A percentile compares a stretch with the other conserved stretches of the same genome.
Conservation (phyloP, 2,113 vertebrate species). For the Pelmatolapia mariae region DNA sequence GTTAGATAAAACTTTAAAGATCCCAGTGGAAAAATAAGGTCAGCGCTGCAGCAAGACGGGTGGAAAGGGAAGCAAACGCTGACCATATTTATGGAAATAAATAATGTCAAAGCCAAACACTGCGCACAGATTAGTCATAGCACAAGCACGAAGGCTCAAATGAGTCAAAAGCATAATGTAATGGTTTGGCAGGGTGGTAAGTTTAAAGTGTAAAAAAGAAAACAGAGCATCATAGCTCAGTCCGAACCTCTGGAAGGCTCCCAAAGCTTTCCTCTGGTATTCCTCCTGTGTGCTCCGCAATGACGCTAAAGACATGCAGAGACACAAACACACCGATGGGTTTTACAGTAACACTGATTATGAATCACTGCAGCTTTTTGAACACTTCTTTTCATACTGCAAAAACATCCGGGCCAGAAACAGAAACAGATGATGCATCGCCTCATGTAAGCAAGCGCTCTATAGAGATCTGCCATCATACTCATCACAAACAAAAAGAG, state of each 20-base stretch:
- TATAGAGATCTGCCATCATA: neutral
- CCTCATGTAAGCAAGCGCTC: neutral
- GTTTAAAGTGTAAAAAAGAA: neutral
- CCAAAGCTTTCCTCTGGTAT: constrained; percentile 94
- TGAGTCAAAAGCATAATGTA: neutral
- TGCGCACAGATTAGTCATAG: neutral
- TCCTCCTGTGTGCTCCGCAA: constrained; percentile 91
- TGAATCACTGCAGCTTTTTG: neutral
- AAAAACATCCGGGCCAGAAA: neutral
- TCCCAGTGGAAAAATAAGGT: neutral
- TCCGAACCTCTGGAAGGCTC: constrained; percentile 94
- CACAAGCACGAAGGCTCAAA: neutral
- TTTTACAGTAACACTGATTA: neutral
- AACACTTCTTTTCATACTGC: neutral
- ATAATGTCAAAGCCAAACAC: neutral
- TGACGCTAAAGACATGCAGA: constrained; percentile 75
- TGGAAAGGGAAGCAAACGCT: neutral
- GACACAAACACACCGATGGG: neutral
- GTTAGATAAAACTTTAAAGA: constrained; percentile 23
- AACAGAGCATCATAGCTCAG: neutral
- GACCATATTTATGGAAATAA: neutral
- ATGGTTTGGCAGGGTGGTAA: neutral
- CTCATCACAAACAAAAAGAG: neutral
- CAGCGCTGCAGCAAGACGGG: neutral
- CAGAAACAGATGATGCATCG: neutral